Base-by-base conservation (phyloP, 2,797 vertebrate genomes). In the Halcyon badia region DNA sequence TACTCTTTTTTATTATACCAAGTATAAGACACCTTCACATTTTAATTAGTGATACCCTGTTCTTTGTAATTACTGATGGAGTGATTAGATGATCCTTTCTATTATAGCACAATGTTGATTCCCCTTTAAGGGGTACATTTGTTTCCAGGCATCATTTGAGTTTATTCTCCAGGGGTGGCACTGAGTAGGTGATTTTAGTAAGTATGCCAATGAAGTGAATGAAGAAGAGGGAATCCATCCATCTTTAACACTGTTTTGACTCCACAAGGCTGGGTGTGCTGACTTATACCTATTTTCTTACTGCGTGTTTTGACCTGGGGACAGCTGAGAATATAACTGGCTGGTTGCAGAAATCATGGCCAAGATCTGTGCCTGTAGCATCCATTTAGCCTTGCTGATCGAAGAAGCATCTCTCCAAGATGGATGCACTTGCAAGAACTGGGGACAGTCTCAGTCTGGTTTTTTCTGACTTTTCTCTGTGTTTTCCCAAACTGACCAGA, bases 61-160 rank as follows among this genome's bases (percentile, higher is more conserved):
- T 94, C 76, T 94, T 97, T 94, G 76, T 90, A 96, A 93, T 96
- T 95, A 96, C 80, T 95, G 90, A 92, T 96, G 70, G 83, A 93
- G 39, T 76, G 81, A 97, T 96, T 96, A 96, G 89, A 44, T 20
- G 92, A 49, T 83, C 46, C 89, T 93, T 94, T 72, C 35, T 84
- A 25, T 71, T 71, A 48, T 16, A 87, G 46, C 15, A 94, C 81
- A 87, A 39, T 79, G 44, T 12, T 37, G 54, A 73, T 56, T 69
- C 62, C 54, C 28, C 26, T 94, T 96, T 93, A 85, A 90, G 61
- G 35, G 80, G n/a, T 54, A 79, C 17, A 42, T 82, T 79, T 80
- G 24, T 81, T 94, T 82, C 49, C 56, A 76, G 62, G 31, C 30
- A 62, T 71, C 31, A 5, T 56, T 44, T 80, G 51, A 68, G 33